Percentiles rank a stretch among this genome's conserved stretches.
Evolutionary conservation across 2,797 vertebrate genomes (phyloP).

Genomic region (Pangasius sanitwongsei): DNA sequence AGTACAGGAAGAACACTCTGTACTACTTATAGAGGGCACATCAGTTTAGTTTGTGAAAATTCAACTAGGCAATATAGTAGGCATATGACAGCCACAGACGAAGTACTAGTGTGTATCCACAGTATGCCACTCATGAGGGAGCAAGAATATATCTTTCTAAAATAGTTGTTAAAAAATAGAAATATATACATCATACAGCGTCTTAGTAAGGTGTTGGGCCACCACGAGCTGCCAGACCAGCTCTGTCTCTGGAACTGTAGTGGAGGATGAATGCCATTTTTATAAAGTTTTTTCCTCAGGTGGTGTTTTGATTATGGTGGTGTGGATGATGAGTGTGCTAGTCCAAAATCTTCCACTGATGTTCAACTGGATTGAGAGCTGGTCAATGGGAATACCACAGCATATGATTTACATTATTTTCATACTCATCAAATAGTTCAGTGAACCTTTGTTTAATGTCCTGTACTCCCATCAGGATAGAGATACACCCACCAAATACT

Average conservation of each 20-base stretch:
- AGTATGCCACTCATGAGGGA: constrained; percentile 2
- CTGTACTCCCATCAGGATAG: background rate
- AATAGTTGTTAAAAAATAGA: background rate
- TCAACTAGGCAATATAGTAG: constrained; percentile 21
- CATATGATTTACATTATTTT: too few relatives aligned
- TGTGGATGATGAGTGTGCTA: background rate
- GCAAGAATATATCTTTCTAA: background rate
- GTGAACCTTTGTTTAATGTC: too few relatives aligned
- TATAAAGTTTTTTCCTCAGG: background rate
- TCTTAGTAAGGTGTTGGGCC: background rate
- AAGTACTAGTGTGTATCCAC: constrained; percentile 27
- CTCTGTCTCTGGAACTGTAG: background rate
- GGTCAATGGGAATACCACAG: background rate
- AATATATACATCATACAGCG: background rate
- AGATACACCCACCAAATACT: background rate
- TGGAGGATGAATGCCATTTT: background rate
- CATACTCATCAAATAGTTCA: too few relatives aligned
- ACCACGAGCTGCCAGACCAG: background rate
- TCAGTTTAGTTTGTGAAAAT: constrained; percentile 39
- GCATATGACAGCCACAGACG: constrained; percentile 26
- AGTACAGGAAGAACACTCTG: constrained; percentile 43
- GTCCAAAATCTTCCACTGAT: background rate
- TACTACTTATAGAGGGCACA: constrained; percentile 1
- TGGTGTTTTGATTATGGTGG: background rate
- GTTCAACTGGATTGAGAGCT: background rate